Base-by-base conservation (phyloP, 53 echinoderm and acorn worm species). In the Echinarachnius parma region DNA sequence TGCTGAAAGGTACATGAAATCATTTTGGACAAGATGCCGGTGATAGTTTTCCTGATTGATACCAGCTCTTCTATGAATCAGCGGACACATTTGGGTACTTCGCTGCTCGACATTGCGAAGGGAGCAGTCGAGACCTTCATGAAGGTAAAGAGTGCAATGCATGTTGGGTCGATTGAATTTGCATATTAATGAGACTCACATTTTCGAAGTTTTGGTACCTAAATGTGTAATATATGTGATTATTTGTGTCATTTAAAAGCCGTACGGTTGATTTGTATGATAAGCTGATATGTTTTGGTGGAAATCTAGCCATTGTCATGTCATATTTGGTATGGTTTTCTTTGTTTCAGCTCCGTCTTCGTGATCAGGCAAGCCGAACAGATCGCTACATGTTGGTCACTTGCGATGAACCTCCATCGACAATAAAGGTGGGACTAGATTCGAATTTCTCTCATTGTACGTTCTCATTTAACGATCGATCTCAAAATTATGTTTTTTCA, bases 21-120 rank as follows among this genome's bases (percentile, higher is more conserved):
- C 63, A 33, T 57, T 29, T 54, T 46, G 50, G 78, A 70, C 82
- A 96, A 82, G 75, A 96, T 96, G 96, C 91, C 96, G 62, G 71
- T 96, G 76, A 70, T 96, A 76, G 96, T 96, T 81, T 96, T 96
- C 60, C 96, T 96, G 31, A 85, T 96, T 76, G 96, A 96, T 72
- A 96, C 96, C 62, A 96, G 96, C 83, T 79, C 96, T 71, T 96
- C 96, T 60, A 96, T 96, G 96, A 96, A 96, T 91, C 96, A 96
- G 77, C 66, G 96, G 69, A 96, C 96, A 75, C 81, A 91, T 88
- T 84, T 96, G 65, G 96, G 96, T 48, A 96, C 96, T 71, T 87
- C 96, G 60, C 71, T 87, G 18, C 74, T 96, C 34, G 96, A 96
- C 61, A 87, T 96, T 2, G 96, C 96, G 48, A 96, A 96, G 59